phyloP scores from a whole-genome alignment of 1,140 invertebrate species.

The Macrobrachium nipponense region DNA sequence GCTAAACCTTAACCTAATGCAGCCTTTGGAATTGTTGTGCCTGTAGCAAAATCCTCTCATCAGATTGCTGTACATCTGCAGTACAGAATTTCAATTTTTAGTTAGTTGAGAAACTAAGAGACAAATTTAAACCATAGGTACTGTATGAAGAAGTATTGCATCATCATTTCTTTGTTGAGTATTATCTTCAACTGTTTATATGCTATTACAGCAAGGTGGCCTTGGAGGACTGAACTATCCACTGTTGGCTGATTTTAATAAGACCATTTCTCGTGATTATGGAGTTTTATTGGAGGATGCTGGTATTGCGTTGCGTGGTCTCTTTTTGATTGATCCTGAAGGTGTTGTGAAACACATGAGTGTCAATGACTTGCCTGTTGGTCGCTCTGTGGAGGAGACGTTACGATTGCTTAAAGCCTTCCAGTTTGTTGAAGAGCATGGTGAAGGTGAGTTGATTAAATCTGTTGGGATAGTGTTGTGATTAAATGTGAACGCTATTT shows the following conservation, averaged over 20 bases:
- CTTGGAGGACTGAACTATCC: constrained; percentile 90
- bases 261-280: constrained; percentile 87
- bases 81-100: neutral
- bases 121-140: neutral
- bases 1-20: no score
- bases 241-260: constrained; percentile 92
- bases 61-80: no score
- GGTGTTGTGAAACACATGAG: constrained; percentile 78
- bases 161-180: neutral
- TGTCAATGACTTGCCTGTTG: constrained; percentile 79
- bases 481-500: neutral
- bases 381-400: constrained; percentile 76
- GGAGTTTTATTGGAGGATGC: constrained; percentile 87
- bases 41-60: no score
- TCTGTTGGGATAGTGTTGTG: neutral
- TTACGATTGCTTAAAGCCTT: constrained; percentile 76
- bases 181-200: neutral
- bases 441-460: constrained; percentile 70
- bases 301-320: constrained; percentile 87
- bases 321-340: constrained; percentile 84
- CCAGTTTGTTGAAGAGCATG: constrained; percentile 74
- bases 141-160: neutral
- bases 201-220: constrained; percentile 82
- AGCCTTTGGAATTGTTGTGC: no score
- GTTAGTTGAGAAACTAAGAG: neutral